Base-by-base conservation (phyloP, 2,888 invertebrate species). In the Eupithecia pulchellata region DNA sequence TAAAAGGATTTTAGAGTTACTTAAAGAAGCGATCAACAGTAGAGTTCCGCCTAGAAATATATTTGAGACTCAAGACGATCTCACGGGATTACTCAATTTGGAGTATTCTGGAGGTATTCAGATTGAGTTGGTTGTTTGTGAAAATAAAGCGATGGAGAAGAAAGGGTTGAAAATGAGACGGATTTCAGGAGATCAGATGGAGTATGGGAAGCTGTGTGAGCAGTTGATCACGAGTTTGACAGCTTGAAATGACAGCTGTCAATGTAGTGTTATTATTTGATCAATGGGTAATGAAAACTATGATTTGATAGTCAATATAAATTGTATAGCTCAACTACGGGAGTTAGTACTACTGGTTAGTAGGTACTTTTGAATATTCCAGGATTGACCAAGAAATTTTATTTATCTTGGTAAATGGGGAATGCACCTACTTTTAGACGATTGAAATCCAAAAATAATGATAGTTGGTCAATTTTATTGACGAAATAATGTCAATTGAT, bases 221-320 rank as follows among this genome's bases (percentile, higher is more conserved):
- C 97, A 98, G 90, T 91, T 98, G 81, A 97, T 98, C 72, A 97
- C 97, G 64, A 97, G 97, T 86, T 96, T 98, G 94, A 97, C 97
- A 71, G 97, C 97, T 86, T 97, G 66, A 75, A 14, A 13, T 63
- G 47, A 70, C 20, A 67, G 65, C 36, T 52, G 47, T 47, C 20
- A 4, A 4, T 47, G 11, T 4, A 25, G 52, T 52, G 52, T 52
- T 52, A 9, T 47, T 47, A 47, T 47, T 47, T 47, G 20, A n/a
- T 47, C 9, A 20, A 47, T 20, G 42, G 9, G 42, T 47, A 47
- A 9, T 9, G 20, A 20, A 20, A 20, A 42, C 20, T 47, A 8
- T 20, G 47, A 20, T 47, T 20, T 47, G 47, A 47, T 47, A 47
- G n/a, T 11, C 47, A 20, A 20, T 13, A 47, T 20, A 8, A 42